A percentile compares a stretch with the other conserved stretches of the same genome.
Conservation (phyloP, 2,113 vertebrate species). For the Dasyurus viverrinus region DNA sequence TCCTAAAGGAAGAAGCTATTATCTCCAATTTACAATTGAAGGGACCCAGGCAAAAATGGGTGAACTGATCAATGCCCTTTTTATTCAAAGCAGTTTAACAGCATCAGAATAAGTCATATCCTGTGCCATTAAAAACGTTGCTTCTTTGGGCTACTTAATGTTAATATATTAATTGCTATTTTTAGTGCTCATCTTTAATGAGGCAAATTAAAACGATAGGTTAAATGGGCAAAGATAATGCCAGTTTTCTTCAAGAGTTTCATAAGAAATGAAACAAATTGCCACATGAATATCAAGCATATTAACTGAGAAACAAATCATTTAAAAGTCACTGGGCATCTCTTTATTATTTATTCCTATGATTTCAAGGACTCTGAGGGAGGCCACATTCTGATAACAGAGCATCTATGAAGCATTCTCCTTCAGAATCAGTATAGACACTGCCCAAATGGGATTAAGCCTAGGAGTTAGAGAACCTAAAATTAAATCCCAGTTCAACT, state of each 20-base stretch:
- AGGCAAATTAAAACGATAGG: conserved; percentile 17
- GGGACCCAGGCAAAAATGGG: background rate
- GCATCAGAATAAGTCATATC: background rate
- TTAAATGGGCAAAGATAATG: conserved; percentile 2
- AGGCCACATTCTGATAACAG: background rate
- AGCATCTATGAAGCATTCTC: background rate
- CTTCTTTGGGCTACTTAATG: background rate
- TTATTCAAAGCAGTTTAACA: background rate
- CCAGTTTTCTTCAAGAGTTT: background rate
- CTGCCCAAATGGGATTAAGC: background rate
- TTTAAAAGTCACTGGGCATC: conserved; percentile 1
- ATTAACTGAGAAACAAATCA: background rate
- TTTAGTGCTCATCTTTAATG: background rate
- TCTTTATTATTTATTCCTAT: background rate
- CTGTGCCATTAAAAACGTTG: background rate
- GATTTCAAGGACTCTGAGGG: conserved; percentile 21
- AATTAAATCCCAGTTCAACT: background rate
- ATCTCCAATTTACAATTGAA: background rate
- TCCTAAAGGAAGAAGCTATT: background rate
- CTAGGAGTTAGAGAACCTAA: background rate
- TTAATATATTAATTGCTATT: background rate
- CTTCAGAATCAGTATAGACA: background rate
- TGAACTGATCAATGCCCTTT: background rate
- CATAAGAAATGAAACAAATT: conserved; percentile 31
- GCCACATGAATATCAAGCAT: conserved; percentile 33